phyloP scores from a whole-genome alignment of 2,113 vertebrate genomes.

The Mirounga angustirostris region DNA sequence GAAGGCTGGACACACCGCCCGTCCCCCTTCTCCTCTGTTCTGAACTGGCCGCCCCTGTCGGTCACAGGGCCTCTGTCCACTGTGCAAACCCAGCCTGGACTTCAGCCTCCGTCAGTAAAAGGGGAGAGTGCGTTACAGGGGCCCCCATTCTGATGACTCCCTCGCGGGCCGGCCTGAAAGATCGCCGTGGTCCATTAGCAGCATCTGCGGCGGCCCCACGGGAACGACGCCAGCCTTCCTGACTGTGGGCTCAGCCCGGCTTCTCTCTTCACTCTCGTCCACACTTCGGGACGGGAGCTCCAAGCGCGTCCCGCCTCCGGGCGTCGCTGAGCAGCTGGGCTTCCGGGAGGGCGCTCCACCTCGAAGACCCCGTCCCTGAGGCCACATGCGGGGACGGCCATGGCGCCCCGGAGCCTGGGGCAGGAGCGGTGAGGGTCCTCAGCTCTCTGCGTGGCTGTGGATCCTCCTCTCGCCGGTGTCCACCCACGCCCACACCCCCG shows the following conservation, averaged over 20 bases:
- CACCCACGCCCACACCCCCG: neutral
- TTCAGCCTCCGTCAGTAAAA: neutral
- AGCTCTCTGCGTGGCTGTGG: neutral
- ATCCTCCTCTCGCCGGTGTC: neutral
- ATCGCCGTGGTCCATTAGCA: no score
- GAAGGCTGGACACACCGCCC: neutral
- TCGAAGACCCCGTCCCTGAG: neutral
- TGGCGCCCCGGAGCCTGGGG: neutral
- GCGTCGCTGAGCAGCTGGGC: no score
- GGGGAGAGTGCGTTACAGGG: neutral
- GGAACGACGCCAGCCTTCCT: neutral
- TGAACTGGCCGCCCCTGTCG: neutral
- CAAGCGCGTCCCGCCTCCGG: neutral
- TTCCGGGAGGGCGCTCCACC: neutral
- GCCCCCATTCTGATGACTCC: neutral
- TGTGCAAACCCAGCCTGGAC: neutral
- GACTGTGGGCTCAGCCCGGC: neutral
- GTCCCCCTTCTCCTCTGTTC: no score
- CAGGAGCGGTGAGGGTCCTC: neutral
- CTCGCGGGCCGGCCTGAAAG: neutral
- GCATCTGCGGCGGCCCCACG: neutral
- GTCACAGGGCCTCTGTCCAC: neutral
- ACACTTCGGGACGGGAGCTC: neutral
- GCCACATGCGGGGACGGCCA: neutral
- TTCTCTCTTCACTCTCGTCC: neutral